Evolutionary conservation across 2,113 vertebrate species (phyloP), one percentile per base, ranked within the genome.

Genomic region (Laticauda laticaudata): DNA sequence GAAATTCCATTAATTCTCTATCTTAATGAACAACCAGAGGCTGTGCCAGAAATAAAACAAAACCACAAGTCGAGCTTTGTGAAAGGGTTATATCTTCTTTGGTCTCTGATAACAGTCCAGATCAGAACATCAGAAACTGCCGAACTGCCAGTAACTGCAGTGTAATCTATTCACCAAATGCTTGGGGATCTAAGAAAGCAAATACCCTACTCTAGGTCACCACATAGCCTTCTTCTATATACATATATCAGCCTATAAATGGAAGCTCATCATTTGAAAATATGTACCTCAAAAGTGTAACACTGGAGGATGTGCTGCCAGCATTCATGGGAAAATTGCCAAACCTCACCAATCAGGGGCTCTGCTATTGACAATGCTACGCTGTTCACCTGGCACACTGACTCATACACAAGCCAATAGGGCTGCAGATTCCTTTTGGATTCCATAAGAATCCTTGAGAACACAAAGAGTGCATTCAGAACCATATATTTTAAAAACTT

Each of bases 21-120:
- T 97, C 97, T 94, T 95, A 96, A 92, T 92, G 93, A 97, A 96
- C 95, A 97, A 95, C 96, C 95, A 93, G 92, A 92, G 95, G 96
- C 95, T 97, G 95, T 97, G 96, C 91, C 54, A 94, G 85, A 96
- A 97, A 97, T 97, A 97, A 97, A 93, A 93, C 53, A 86, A 96
- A 95, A 96, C 96, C 95, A 85, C 96, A 94, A 59, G 21, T 75
- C 53, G 29, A 90, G 93, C 95, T 94, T 86, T 94, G 94, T 48
- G 91, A 59, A 92, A 94, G 92, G 85, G 57, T 95, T 92, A 94
- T 90, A 94, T 81, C 95, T 96, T 92, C 93, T 92, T 92, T 69
- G 51, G 64, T 92, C 89, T 91, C 89, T 91, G 1, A 8, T 89
- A 91, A 88, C 93, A 89, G 90, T 69, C 54, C 90, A 92, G 92